Evolutionary conservation across 2,797 vertebrate species (phyloP).

Genomic region (Lagorchestes hirsutus): DNA sequence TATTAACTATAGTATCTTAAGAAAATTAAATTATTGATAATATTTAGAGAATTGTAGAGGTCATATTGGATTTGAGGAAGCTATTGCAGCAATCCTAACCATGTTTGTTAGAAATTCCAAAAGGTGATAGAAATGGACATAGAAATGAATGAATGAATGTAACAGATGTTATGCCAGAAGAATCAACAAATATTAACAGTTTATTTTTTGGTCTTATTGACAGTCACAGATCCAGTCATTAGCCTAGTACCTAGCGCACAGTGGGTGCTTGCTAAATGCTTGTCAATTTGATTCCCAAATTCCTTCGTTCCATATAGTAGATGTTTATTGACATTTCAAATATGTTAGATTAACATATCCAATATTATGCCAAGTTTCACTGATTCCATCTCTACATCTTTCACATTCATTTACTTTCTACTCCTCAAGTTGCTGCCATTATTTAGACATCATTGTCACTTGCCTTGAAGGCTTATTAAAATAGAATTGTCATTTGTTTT

Average conservation of each 20-base stretch:
- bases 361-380: neutral
- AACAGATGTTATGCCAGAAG: neutral
- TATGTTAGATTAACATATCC: neutral
- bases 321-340: neutral
- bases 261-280: neutral
- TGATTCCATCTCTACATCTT: neutral
- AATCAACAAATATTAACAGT: neutral
- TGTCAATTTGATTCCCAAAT: neutral
- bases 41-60: too few species aligned
- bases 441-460: neutral
- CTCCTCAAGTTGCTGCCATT: neutral
- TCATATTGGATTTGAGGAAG: neutral
- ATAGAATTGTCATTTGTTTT: neutral
- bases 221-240: neutral
- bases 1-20: neutral
- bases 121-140: neutral
- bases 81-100: neutral
- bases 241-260: neutral
- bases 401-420: neutral
- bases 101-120: neutral
- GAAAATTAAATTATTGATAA: too few species aligned
- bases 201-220: neutral
- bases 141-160: neutral
- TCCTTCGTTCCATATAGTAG: neutral
- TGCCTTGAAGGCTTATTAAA: neutral